Base-by-base conservation (phyloP, 2,797 vertebrate genomes). In the Tenualosa thibaudeaui region DNA sequence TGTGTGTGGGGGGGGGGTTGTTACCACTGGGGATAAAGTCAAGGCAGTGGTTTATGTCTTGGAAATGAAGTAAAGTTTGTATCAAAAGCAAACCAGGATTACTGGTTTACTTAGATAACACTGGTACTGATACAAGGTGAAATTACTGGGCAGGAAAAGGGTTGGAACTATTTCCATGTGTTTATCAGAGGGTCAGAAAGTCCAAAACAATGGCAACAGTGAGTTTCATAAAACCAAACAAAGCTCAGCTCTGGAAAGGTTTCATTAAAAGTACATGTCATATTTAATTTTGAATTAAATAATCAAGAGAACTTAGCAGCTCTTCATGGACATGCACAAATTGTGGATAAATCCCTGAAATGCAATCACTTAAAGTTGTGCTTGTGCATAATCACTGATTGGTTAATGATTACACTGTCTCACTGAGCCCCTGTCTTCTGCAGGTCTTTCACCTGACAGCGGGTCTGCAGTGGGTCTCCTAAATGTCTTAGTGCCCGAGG, bases 161-260 rank as follows among this genome's bases (percentile, higher is more conserved):
- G 5, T 19, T 6, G 15, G 37, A 40, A 12, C 37, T 3, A 71
- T 37, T 40, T 71, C 68, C 68, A 71, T 75, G 68, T 78, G 71
- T 12, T 78, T 78, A 78, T 78, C 71, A 75, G 31, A 40, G 12
- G 68, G 68, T 75, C 68, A 22, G 37, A 78, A 37, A 68, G 65
- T 68, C 65, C 31, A 68, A 68, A 37, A 68, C 12, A 12, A 68
- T 68, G 65, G 26, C 26, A 31, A 31, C 65, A 12, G 24, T 68
- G 3, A 0, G 12, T 37, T 13, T 43, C 37, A 40, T 8, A 17
- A 43, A 19, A 19, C 71, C 8, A 17, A 43, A 78, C 71, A 78
- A 78, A 78, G 15, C 37, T 7, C 71, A 78, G 15, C 37, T 17
- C 37, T 37, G 22, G 15, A 17, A 7, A 78, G 17, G 17, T 78